Conservation (phyloP, 2,113 vertebrate genomes). For the Peromyscus polionotus region DNA sequence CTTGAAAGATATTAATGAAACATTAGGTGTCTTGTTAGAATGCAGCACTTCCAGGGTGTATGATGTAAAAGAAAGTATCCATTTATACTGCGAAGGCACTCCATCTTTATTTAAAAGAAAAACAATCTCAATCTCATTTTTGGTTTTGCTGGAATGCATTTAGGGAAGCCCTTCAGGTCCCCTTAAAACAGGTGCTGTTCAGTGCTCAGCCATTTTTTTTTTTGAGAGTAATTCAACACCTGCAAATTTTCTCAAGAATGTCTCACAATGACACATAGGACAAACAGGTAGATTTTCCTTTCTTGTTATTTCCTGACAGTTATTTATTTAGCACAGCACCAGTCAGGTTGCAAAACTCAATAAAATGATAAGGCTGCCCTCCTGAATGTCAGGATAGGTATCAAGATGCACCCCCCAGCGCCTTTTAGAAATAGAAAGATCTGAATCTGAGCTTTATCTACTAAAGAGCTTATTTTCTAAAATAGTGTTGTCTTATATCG, state of each 20-base stretch:
- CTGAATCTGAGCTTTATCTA: slow-evolving; percentile 69
- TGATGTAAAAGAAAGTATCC: not conserved
- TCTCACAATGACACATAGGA: slow-evolving; percentile 30
- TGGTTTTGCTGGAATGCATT: not conserved
- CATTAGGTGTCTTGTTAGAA: not conserved
- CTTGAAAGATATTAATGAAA: not conserved
- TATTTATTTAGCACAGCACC: slow-evolving; percentile 23
- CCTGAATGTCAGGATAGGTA: slow-evolving; percentile 46
- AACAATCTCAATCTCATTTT: not conserved
- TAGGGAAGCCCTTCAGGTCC: not conserved
- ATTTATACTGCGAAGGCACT: not conserved
- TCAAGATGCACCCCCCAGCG: slow-evolving; percentile 41
- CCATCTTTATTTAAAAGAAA: not conserved
- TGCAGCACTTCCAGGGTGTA: not conserved
- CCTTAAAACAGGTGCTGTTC: slow-evolving; percentile 30
- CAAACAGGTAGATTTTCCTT: slow-evolving; percentile 63
- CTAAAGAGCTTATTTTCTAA: slow-evolving; percentile 68
- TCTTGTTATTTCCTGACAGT: slow-evolving; percentile 60
- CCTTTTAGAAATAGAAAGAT: slow-evolving; percentile 77
- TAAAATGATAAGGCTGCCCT: slow-evolving; percentile 72
- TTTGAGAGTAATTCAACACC: slow-evolving; percentile 61
- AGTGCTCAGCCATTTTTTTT: not conserved
- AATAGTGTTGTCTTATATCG: slow-evolving; percentile 58
- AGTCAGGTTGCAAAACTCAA: slow-evolving; percentile 56
- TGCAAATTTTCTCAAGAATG: slow-evolving; percentile 53